These are phyloP conservation scores for Oncorhynchus masou DNA, from an alignment of 2,113 vertebrate genomes.

Conservation along the genomic window DNA sequence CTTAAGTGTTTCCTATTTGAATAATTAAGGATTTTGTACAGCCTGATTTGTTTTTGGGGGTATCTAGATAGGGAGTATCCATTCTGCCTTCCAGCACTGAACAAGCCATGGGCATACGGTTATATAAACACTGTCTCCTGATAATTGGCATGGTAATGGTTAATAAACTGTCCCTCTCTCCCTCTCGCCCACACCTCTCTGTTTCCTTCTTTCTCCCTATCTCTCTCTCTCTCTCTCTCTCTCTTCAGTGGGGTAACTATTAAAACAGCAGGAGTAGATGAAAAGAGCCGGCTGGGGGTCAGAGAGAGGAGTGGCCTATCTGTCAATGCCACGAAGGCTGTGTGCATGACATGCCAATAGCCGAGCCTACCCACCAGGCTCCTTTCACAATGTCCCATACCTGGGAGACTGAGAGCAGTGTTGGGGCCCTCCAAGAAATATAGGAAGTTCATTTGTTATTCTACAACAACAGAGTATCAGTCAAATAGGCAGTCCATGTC, in stretches of 20 bases:
- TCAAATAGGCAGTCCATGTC: constrained; percentile 45
- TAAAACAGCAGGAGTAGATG: background rate
- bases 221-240: background rate
- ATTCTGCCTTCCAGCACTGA: too few relatives aligned
- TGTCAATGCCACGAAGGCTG: constrained; percentile 10
- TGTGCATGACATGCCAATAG: background rate
- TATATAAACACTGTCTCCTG: background rate
- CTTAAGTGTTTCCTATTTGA: too few relatives aligned
- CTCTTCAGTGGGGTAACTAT: background rate
- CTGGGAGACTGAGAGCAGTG: constrained; percentile 8
- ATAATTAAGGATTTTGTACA: too few relatives aligned
- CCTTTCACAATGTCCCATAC: background rate
- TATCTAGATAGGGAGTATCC: too few relatives aligned
- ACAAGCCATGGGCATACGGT: too few relatives aligned
- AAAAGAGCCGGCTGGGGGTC: constrained; percentile 4
- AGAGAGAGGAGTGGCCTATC: constrained; percentile 7
- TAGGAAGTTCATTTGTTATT: constrained; percentile 53
- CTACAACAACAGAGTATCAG: constrained; percentile 47
- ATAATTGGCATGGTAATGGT: background rate
- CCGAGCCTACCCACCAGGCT: background rate
- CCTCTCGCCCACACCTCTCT: too few relatives aligned
- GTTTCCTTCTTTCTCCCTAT: background rate
- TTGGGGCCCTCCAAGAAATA: constrained; percentile 44
- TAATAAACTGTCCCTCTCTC: background rate
- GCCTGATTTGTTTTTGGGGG: too few relatives aligned